Evolutionary conservation across 2,888 invertebrate genomes (phyloP), one percentile per base, ranked within the genome.

Genomic region (Cataglyphis cursor): DNA sequence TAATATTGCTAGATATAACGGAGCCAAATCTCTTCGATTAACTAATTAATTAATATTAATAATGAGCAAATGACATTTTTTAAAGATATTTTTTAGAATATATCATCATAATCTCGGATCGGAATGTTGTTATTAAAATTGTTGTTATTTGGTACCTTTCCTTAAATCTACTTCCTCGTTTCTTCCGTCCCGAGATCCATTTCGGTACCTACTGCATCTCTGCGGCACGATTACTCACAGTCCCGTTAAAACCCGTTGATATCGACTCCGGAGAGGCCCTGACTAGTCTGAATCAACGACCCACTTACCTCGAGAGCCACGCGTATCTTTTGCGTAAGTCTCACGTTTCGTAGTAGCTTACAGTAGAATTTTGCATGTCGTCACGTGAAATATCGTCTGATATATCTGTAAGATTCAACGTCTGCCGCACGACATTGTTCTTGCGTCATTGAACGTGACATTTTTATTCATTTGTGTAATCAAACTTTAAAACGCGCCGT

Each of bases 231-330:
- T 93, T 93, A 93, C 93, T 93, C 93, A 93, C 91, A 91, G 89
- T 93, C 91, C 93, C 93, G 93, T 93, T 93, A 93, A 89, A 87
- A 87, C 86, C 88, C 88, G 90, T 90, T 88, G 89, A 91, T 91
- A 89, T 90, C 89, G 76, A 85, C 51, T 62, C 70, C 48, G 51
- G 68, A 81, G 82, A 51, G 86, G 82, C 88, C 84, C 86, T 85
- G 90, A 85, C 88, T 88, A 88, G 85, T 88, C 90, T 88, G 89
- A 91, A 90, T 89, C 89, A 88, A 88, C 86, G 90, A 88, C 90
- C 91, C 83, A 91, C 84, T 91, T 91, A 88, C 88, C 90, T 89
- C 85, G 80, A n/a, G 51, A 85, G 75, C 72, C 82, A 24, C 28
- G 64, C 48, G 31, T 66, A 68, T 35, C 61, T 82, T 87, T 87